Base-by-base conservation (phyloP, 2,113 vertebrate genomes). In the Tachysurus vachellii region DNA sequence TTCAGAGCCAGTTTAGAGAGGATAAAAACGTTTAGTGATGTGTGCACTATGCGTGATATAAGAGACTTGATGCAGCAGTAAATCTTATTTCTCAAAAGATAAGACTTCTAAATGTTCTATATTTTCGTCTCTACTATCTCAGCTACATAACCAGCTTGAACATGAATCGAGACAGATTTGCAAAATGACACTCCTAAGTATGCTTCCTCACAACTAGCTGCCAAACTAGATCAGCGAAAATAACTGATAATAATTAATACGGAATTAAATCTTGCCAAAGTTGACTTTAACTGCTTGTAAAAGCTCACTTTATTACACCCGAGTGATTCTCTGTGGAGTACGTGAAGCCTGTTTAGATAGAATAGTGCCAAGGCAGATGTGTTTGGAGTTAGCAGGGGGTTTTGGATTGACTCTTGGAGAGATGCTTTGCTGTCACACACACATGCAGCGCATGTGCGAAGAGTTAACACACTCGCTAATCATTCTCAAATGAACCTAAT, bases 401-500 rank as follows among this genome's bases (percentile, higher is more conserved):
- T 82, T 87, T 82, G 86, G 88, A 85, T 71, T 50, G 64, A 75
- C 83, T 85, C 53, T 85, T 42, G 31, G 75, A 86, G 76, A 66
- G 76, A 83, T 28, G 80, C 83, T 88, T 61, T 70, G 66, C 84
- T 87, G 75, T 89, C 85, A 90, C 87, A 88, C 84, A 89, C 80
- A 87, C 89, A 82, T 89, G 84, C 70, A 47, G 71, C 70, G 80
- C 83, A 57, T 83, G 84, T 86, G 81, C 85, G 56, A 87, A 11
- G 64, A 88, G 90, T 93, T 90, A 84, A 89, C 89, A 88, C 89
- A 85, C 88, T 92, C 91, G 80, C 82, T 89, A 90, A 92, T 92
- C 90, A 89, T 86, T 90, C 90, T 86, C 87, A 88, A 90, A 89
- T 89, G 79, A 87, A 86, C 70, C 88, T 89, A 86, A 89, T 91